Conservation (phyloP, 2,113 vertebrate species). For the Tiliqua scincoides region DNA sequence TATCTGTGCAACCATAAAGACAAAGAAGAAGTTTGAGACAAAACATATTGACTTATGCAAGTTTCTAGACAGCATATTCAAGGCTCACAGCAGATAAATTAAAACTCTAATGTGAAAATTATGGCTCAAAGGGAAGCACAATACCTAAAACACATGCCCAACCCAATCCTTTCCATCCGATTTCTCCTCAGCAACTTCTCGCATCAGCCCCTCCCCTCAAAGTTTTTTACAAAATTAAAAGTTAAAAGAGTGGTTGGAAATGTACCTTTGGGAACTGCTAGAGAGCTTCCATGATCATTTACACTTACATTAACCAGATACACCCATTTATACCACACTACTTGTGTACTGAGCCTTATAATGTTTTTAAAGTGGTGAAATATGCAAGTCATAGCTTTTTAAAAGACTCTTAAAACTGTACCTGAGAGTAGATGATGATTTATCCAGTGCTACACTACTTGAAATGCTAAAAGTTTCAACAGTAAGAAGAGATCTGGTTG, state of each 20-base stretch:
- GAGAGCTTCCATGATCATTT: background rate
- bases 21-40: background rate
- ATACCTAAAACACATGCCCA: background rate
- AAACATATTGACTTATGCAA: background rate
- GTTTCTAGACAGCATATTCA: background rate
- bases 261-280: background rate
- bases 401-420: constrained; percentile 55
- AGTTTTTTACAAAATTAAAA: background rate
- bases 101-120: background rate
- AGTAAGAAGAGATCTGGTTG: constrained; percentile 88
- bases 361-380: background rate
- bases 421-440: constrained; percentile 93
- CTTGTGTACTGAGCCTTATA: background rate
- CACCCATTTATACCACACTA: no score
- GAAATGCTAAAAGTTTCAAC: constrained; percentile 98
- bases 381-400: background rate
- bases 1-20: background rate
- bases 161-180: no score
- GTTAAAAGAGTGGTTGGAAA: background rate
- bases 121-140: no score
- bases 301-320: background rate
- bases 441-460: constrained; percentile 92
- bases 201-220: background rate
- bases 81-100: background rate
- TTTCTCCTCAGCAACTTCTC: background rate